Percentiles rank a stretch among this genome's conserved stretches.
phyloP scores from a whole-genome alignment of 1,140 invertebrate species.

The Megalopta genalis region DNA sequence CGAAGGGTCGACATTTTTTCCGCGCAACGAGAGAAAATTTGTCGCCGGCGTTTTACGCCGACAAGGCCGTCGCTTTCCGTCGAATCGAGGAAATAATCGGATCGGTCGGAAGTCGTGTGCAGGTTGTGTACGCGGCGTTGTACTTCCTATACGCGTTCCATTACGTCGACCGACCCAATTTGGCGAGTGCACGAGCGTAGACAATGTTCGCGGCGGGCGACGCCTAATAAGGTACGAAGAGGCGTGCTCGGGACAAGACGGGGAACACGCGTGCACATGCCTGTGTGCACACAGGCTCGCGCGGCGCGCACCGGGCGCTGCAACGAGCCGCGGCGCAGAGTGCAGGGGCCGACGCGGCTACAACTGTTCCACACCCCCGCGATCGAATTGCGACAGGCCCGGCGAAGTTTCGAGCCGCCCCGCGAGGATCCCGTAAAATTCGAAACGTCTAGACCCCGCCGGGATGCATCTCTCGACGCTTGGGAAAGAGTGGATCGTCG shows the following conservation, averaged over 20 bases:
- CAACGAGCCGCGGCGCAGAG: conserved; percentile 8
- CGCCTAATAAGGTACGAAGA: conserved; percentile 73
- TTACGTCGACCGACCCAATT: conserved; percentile 71
- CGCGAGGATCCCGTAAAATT: too few relatives aligned
- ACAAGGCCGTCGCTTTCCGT: background rate
- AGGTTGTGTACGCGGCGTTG: background rate
- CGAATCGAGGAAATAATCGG: background rate
- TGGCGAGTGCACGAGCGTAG: conserved; percentile 66
- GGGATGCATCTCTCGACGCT: too few relatives aligned
- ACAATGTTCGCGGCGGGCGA: conserved; percentile 56
- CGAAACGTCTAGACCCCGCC: too few relatives aligned
- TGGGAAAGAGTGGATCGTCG: too few relatives aligned
- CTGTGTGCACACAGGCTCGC: conserved; percentile 47
- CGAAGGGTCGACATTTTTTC: too few relatives aligned
- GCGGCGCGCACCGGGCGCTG: background rate
- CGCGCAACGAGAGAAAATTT: too few relatives aligned
- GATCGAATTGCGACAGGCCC: too few relatives aligned
- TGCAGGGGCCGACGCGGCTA: conserved; percentile 25
- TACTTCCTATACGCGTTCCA: conserved; percentile 44
- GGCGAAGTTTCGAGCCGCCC: too few relatives aligned
- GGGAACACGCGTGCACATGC: conserved; percentile 45
- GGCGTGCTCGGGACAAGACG: conserved; percentile 41
- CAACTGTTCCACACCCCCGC: conserved; percentile 23
- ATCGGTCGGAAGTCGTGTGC: background rate
- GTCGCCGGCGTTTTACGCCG: too few relatives aligned